phyloP scores from a whole-genome alignment of 1,140 invertebrate species.

The Lysiphlebus fabarum region DNA sequence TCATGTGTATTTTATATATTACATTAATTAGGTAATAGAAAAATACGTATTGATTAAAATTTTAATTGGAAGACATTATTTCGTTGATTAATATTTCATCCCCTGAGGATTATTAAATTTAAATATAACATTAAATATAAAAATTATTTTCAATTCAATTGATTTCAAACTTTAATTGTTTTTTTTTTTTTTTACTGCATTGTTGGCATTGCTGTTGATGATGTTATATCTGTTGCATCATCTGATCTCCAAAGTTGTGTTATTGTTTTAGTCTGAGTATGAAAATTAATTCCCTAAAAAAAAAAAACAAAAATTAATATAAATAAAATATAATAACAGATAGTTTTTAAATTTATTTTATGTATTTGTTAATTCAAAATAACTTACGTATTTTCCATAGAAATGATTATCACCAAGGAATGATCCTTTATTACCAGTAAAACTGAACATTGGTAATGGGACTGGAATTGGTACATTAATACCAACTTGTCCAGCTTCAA shows the following conservation, averaged over 20 bases:
- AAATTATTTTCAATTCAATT: too few relatives aligned
- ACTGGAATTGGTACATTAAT: conserved; percentile 99
- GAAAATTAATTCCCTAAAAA: conserved; percentile 92
- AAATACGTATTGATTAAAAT: too few relatives aligned
- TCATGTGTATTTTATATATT: too few relatives aligned
- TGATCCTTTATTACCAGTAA: conserved; percentile 92
- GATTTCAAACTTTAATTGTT: too few relatives aligned
- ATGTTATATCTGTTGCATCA: conserved; percentile 73
- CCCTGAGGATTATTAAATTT: too few relatives aligned
- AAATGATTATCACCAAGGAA: conserved; percentile 97
- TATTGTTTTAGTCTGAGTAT: conserved; percentile 96
- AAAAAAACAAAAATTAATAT: too few relatives aligned
- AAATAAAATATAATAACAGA: conserved; percentile 6
- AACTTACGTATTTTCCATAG: conserved; percentile 86
- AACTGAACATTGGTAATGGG: conserved; percentile 99
- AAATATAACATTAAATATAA: too few relatives aligned
- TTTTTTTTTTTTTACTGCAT: conserved; percentile 71
- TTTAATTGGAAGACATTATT: too few relatives aligned
- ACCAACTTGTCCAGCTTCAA: conserved; percentile 96
- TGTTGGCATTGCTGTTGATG: conserved; percentile 87
- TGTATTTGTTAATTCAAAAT: background rate
- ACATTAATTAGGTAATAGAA: too few relatives aligned
- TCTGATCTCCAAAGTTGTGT: conserved; percentile 94
- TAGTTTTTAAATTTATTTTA: conserved; percentile 6
- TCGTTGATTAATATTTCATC: too few relatives aligned